phyloP scores from a whole-genome alignment of 2,888 invertebrate genomes.

The Heliconius ismenius region DNA sequence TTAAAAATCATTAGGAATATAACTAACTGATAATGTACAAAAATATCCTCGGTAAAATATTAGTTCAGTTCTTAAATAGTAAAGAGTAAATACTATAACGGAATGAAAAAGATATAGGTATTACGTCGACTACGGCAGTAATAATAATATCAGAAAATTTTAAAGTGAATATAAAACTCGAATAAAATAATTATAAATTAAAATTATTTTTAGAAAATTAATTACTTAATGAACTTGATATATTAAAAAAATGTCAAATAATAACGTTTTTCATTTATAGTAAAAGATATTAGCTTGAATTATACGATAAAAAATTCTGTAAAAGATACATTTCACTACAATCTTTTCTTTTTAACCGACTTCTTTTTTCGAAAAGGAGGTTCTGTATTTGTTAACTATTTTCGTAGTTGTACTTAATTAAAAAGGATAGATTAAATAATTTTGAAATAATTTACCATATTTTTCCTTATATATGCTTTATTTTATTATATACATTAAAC shows the following conservation, averaged over 20 bases:
- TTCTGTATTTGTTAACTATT: neutral
- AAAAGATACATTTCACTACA: neutral
- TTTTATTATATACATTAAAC: constrained; percentile 5
- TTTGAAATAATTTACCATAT: neutral
- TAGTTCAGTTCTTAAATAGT: neutral
- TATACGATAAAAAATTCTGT: neutral
- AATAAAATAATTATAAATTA: neutral
- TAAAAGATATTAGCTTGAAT: too few relatives aligned
- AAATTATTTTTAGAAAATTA: neutral
- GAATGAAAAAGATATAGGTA: neutral
- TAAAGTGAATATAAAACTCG: neutral
- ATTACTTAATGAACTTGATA: neutral
- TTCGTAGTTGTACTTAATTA: neutral
- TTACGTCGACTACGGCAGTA: neutral
- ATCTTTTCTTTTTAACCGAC: too few relatives aligned
- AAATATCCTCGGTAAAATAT: neutral
- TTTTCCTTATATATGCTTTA: constrained; percentile 1
- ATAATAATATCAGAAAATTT: neutral
- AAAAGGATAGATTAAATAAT: neutral
- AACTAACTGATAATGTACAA: neutral
- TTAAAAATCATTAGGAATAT: neutral
- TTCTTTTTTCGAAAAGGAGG: too few relatives aligned
- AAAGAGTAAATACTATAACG: neutral
- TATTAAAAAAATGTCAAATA: neutral
- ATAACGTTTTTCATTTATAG: too few relatives aligned